Percentiles rank a stretch among this genome's conserved stretches.
Evolutionary conservation across 1,140 invertebrate genomes (phyloP).

Genomic region (Orchesella cincta): DNA sequence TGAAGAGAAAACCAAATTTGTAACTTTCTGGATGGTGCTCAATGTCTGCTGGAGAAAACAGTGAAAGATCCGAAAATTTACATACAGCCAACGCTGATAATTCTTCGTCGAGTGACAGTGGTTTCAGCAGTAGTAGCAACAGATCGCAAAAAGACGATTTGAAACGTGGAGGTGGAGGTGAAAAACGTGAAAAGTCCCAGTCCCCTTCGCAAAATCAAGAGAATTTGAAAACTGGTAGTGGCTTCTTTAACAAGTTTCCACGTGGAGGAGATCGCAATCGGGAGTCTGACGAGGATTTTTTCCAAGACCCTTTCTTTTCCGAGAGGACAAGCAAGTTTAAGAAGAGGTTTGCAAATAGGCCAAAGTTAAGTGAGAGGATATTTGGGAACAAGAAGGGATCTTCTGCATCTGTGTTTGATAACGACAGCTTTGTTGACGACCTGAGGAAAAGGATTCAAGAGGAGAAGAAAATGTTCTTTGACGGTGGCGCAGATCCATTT

Average conservation of each 20-base stretch:
- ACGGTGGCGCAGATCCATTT: conserved; percentile 20
- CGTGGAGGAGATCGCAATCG: background rate
- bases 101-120: background rate
- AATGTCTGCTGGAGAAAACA: conserved; percentile 3
- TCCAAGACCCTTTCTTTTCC: conserved; percentile 1
- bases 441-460: conserved; percentile 18
- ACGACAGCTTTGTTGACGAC: conserved; percentile 30
- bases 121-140: conserved; percentile 6
- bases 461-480: conserved; percentile 32
- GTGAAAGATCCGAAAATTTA: background rate
- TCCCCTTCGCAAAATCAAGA: background rate
- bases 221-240: background rate
- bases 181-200: background rate
- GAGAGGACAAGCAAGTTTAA: background rate
- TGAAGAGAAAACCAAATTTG: too few species aligned
- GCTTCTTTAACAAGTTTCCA: background rate
- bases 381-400: background rate
- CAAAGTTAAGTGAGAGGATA: conserved; percentile 19
- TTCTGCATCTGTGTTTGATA: background rate
- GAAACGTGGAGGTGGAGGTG: background rate
- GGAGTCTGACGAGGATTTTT: background rate
- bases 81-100: background rate
- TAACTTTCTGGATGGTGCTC: conserved; percentile 8
- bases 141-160: background rate
- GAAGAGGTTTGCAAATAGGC: background rate